A percentile compares a stretch with the other conserved stretches of the same genome.
Conservation (phyloP, 2,888 invertebrate species). For the Lathronympha strigana region DNA sequence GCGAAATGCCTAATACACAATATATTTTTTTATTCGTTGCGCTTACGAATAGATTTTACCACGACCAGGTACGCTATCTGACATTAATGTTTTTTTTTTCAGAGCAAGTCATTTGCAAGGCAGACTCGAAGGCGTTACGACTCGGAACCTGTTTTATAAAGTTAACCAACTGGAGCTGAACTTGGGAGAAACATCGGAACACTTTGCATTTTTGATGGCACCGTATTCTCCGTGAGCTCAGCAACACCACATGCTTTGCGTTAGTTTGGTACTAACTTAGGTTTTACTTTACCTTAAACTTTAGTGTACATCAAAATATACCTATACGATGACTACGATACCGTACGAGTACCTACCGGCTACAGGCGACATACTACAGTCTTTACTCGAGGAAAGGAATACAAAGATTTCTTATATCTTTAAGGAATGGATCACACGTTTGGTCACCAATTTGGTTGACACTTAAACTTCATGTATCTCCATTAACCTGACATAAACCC, state of each 20-base stretch:
- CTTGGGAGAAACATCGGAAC: slow-evolving; percentile 22
- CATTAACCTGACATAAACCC: neutral
- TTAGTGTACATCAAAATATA: no score
- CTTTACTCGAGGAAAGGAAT: no score
- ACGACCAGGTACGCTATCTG: no score
- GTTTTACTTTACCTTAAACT: no score
- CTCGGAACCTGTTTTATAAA: slow-evolving; percentile 66
- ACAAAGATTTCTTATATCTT: no score
- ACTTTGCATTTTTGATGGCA: slow-evolving; percentile 35
- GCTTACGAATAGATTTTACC: slow-evolving; percentile 34
- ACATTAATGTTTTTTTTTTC: slow-evolving; percentile 46
- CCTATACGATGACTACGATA: neutral
- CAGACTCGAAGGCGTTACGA: slow-evolving; percentile 77
- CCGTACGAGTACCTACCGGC: no score
- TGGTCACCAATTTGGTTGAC: neutral
- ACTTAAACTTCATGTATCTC: neutral
- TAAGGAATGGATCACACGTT: no score
- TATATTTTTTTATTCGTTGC: slow-evolving; percentile 19
- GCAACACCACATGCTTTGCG: neutral
- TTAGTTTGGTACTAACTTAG: slow-evolving; percentile 6
- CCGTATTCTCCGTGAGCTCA: slow-evolving; percentile 18
- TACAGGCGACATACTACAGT: no score
- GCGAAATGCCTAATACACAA: slow-evolving; percentile 26
- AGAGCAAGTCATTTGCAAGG: slow-evolving; percentile 64
- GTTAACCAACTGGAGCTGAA: slow-evolving; percentile 51